Evolutionary conservation across 2,888 invertebrate genomes (phyloP), one percentile per base, ranked within the genome.

Genomic region (Cheilosia scutellata): DNA sequence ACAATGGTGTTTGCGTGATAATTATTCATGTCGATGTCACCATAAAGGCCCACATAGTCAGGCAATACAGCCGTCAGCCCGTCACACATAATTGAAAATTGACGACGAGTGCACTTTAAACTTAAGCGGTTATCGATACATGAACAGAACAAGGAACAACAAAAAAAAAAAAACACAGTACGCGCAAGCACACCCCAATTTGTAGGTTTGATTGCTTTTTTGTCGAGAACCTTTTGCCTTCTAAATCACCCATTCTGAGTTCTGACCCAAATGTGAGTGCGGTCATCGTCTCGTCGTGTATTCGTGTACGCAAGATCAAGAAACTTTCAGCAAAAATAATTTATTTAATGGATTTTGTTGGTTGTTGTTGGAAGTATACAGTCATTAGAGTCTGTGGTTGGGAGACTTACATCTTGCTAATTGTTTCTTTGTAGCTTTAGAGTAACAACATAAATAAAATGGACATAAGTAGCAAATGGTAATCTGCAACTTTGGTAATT

Each of bases 1-100:
- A 11, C 5, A 47, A 47, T 51, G 66, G n/a, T 37, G 53, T 33
- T 65, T 60, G 44, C 11, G 47, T 63, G 62, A 55, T 78, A 78
- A 70, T 70, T 78, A 70, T 62, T 70, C 70, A 70, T 78, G 77
- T 63, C 77, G 62, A 70, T 78, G 77, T 63, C 77, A 70, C 70
- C 57, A 63, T 47, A 37, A 33, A 40, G 66, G 51, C 76, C 76
- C 75, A 65, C 75, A 55, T 63, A 53, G 55, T 37, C 47, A 5
- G 57, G 27, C 51, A 7, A 27, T 13, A 13, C 16, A 29, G 25
- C 53, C 11, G 37, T 20, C 20, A 20, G 20, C 20, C 20, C 20
- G 20, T 13, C 40, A 58, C 44, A 70, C 62, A 62, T 42, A 53
- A 72, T 51, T 57, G 42, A 16, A 60, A 68, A 62, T 65, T 57